phyloP scores from a whole-genome alignment of 2,888 invertebrate genomes.

The Diadegma fenestrale region DNA sequence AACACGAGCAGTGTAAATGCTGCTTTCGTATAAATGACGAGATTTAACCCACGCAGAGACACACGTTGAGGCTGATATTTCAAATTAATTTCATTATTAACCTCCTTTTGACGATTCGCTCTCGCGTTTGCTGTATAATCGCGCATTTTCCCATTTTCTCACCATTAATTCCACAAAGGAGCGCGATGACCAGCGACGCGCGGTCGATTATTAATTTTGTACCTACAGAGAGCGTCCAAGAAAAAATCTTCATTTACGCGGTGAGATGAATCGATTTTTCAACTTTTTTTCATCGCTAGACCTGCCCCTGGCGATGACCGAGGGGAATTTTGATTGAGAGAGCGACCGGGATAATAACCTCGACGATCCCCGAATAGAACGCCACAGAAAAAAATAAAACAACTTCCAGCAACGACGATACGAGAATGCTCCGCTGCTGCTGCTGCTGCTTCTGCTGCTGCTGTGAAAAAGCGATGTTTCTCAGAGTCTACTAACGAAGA shows the following conservation, averaged over 20 bases:
- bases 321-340: constrained; percentile 41
- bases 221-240: neutral
- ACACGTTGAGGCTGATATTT: neutral
- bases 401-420: neutral
- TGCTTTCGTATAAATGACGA: neutral
- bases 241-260: constrained; percentile 12
- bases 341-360: constrained; percentile 1
- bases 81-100: neutral
- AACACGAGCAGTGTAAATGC: too few species aligned
- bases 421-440: neutral
- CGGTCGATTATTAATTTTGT: neutral
- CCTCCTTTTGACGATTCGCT: neutral
- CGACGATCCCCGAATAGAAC: constrained; percentile 25
- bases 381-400: constrained; percentile 14
- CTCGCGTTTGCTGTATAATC: neutral
- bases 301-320: constrained; percentile 52
- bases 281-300: neutral
- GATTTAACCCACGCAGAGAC: neutral
- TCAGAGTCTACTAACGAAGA: constrained; percentile 1
- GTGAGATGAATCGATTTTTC: constrained; percentile 12
- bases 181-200: neutral
- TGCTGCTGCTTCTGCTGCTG: neutral
- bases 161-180: neutral
- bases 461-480: constrained; percentile 12
- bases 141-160: neutral